Evolutionary conservation across 2,113 vertebrate genomes (phyloP).

Genomic region (Pampusana beccarii): DNA sequence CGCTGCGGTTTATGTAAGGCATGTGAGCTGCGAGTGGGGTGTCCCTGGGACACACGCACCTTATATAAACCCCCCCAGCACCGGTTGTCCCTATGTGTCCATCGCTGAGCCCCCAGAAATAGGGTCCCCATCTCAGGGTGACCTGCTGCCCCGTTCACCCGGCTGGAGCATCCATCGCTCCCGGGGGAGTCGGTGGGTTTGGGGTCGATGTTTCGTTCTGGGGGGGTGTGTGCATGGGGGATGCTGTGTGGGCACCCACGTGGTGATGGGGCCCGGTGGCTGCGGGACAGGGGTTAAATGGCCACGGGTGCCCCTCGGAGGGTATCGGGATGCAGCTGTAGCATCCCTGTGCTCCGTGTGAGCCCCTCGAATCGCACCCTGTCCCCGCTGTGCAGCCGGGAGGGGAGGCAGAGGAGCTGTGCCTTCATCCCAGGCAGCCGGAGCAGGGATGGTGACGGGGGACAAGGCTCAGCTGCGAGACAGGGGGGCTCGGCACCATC

Average conservation of each 20-base stretch:
- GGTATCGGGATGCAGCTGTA: fast-evolving
- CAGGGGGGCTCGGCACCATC: fast-evolving
- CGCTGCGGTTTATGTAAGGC: background rate
- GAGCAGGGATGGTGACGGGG: background rate
- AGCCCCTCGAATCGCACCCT: background rate
- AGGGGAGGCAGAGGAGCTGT: background rate
- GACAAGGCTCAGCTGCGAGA: background rate
- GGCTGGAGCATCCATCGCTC: too few relatives aligned
- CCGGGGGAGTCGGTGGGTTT: too few relatives aligned
- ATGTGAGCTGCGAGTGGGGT: background rate
- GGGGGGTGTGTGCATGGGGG: too few relatives aligned
- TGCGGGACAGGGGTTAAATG: fast-evolving
- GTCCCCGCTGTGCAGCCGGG: background rate
- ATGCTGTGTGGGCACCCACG: background rate
- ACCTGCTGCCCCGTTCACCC: too few relatives aligned
- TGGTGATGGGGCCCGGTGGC: fast-evolving
- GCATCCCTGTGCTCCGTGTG: fast-evolving
- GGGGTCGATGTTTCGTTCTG: too few relatives aligned
- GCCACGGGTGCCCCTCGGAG: too few relatives aligned
- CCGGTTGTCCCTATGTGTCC: background rate
- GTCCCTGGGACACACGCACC: background rate
- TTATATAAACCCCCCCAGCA: background rate
- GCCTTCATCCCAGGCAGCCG: background rate
- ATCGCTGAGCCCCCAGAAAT: fast-evolving
- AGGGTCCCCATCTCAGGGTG: background rate